Evolutionary conservation across 2,797 vertebrate genomes (phyloP).

Genomic region (Orientallactaga sibirica): DNA sequence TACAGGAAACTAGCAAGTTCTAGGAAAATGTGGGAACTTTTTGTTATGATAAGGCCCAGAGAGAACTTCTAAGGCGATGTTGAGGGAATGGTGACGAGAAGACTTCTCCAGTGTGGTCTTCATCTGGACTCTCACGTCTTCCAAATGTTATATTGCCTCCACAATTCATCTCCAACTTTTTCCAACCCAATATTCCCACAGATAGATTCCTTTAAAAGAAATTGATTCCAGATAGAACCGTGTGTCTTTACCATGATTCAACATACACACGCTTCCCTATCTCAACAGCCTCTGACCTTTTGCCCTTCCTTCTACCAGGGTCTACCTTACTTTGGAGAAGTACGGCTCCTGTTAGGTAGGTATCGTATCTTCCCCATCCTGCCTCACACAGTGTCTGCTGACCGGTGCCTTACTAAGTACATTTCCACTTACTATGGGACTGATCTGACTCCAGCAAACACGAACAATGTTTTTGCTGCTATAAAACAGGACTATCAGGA

Average conservation of each 20-base stretch:
- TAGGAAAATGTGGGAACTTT: constrained; percentile 24
- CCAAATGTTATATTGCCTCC: neutral
- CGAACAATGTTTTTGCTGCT: neutral
- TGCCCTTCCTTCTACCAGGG: neutral
- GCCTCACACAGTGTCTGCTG: neutral
- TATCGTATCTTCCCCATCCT: neutral
- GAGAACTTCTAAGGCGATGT: neutral
- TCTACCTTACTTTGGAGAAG: neutral
- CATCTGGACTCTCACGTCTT: constrained; percentile 20
- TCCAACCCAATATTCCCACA: constrained; percentile 11
- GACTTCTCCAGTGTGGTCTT: neutral
- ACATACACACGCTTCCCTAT: neutral
- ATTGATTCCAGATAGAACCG: constrained; percentile 34
- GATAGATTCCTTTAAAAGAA: constrained; percentile 33
- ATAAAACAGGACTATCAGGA: constrained; percentile 6
- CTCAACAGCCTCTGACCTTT: neutral
- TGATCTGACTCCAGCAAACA: constrained; percentile 38
- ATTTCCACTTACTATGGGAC: constrained; percentile 27
- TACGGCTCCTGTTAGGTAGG: neutral
- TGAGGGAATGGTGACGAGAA: neutral
- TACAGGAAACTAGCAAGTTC: constrained; percentile 35
- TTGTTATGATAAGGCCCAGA: neutral
- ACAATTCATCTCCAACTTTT: constrained; percentile 36
- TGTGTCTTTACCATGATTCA: neutral
- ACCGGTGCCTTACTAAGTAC: constrained; percentile 4